Percentiles rank a stretch among this genome's conserved stretches.
These are phyloP conservation scores for Psix sp. DNA, from an alignment of 1,140 invertebrate genomes.

Conservation along the genomic window DNA sequence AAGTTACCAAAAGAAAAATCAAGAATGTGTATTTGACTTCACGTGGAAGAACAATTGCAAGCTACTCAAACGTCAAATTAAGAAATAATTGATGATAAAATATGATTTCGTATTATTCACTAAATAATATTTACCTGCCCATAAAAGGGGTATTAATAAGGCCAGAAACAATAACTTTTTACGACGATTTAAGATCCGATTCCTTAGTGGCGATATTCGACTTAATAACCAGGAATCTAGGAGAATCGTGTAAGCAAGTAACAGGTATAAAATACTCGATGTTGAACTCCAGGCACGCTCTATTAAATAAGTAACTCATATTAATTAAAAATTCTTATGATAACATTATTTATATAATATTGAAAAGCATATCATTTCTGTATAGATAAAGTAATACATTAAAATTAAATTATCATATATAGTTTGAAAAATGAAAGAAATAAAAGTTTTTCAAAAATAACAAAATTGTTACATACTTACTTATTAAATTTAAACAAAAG, in stretches of 20 bases:
- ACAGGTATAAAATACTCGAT: constrained; percentile 66
- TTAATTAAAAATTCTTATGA: too few species aligned
- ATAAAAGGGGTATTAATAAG: constrained; percentile 64
- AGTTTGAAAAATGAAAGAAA: too few species aligned
- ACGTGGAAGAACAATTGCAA: too few species aligned
- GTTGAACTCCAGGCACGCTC: constrained; percentile 64
- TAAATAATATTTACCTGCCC: constrained; percentile 64
- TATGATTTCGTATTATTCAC: background rate
- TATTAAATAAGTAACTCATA: constrained; percentile 42
- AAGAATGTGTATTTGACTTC: too few species aligned
- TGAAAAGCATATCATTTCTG: too few species aligned
- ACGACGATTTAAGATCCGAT: constrained; percentile 52
- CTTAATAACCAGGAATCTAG: constrained; percentile 73
- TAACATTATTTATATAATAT: too few species aligned
- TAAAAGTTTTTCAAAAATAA: background rate
- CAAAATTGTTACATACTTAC: constrained; percentile 19
- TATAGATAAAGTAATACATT: too few species aligned
- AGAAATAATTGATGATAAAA: too few species aligned
- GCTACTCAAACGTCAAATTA: too few species aligned
- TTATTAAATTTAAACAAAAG: constrained; percentile 56
- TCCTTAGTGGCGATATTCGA: constrained; percentile 59
- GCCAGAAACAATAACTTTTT: constrained; percentile 66
- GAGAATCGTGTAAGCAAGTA: constrained; percentile 65
- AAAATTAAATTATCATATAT: too few species aligned
- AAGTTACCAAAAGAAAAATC: too few species aligned